Base-by-base conservation (phyloP, 2,797 vertebrate species). In the Acrossocheilus wenchowensis region DNA sequence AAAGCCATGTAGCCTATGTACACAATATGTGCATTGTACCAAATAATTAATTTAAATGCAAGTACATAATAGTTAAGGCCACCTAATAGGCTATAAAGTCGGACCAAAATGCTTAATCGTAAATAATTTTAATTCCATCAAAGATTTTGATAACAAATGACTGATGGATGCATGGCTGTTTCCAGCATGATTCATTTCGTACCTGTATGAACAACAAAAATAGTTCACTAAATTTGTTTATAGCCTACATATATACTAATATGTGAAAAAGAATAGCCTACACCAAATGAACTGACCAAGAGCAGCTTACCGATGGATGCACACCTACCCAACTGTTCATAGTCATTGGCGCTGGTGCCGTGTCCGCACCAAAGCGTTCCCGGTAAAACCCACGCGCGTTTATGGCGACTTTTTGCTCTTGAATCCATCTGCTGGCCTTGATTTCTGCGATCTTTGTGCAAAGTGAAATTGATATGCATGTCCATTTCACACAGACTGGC, bases 321-420 rank as follows among this genome's bases (percentile, higher is more conserved):
- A 54, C 34, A 86, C 96, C 95, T 89, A 98, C 97, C 97, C 83
- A 98, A 90, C 60, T 98, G 93, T 0, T 95, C 93, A 81, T 95
- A 95, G 83, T 92, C 90, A 2, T 48, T 85, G 0, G 97, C 97
- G 23, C 90, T 95, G 88, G 93, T 94, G 0, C 97, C 97, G 0
- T 89, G 91, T 2, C 97, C 97, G 75, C 97, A 98, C 97, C 98
- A 98, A 62, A 98, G 91, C 0, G 97, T 98, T 19, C 97, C 97
- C 0, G 97, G 97, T 6, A 98, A 88, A 2, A 94, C 93, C 96
- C 93, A 96, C 3, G 96, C 92, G 74, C 98, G 96, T 87, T 94
- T 97, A 43, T 43, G 86, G 12, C 90, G 91, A 11, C 14, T 68
- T 83, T 52, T 90, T 1, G 52, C 43, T 54, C 69, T 88, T 2